phyloP scores from a whole-genome alignment of 2,113 vertebrate species.

The Antechinus flavipes region DNA sequence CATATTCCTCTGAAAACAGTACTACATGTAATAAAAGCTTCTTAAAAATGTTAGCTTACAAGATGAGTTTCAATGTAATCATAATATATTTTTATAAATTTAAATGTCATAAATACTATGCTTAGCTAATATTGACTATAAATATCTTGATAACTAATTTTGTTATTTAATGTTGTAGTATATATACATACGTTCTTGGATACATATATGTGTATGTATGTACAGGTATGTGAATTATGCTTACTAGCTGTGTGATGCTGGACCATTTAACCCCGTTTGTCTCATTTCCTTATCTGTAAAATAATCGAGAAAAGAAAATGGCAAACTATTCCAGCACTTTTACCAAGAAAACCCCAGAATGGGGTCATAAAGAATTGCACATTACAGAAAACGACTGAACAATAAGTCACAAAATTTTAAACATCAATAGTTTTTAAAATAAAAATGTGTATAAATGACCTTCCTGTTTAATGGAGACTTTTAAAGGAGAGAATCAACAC shows the following conservation, averaged over 20 bases:
- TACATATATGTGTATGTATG: neutral
- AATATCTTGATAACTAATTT: neutral
- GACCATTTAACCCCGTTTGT: neutral
- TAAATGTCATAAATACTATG: neutral
- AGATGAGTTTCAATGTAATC: neutral
- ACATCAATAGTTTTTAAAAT: neutral
- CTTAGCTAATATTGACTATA: neutral
- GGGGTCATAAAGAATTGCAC: neutral
- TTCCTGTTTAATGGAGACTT: neutral
- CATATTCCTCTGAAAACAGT: neutral
- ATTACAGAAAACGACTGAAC: neutral
- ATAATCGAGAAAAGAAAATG: neutral
- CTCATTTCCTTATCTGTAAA: neutral
- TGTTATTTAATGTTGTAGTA: neutral
- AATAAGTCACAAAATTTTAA: neutral
- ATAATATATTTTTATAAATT: neutral
- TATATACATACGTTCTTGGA: neutral
- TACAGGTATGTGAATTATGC: too few relatives aligned
- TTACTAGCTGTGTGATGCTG: neutral
- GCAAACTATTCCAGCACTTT: neutral
- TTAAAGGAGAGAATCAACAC: neutral
- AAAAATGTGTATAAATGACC: neutral
- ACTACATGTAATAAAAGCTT: neutral
- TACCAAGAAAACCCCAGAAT: neutral
- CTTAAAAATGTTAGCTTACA: neutral